Conservation (phyloP, 2,888 invertebrate genomes). For the Cataglyphis albicans region DNA sequence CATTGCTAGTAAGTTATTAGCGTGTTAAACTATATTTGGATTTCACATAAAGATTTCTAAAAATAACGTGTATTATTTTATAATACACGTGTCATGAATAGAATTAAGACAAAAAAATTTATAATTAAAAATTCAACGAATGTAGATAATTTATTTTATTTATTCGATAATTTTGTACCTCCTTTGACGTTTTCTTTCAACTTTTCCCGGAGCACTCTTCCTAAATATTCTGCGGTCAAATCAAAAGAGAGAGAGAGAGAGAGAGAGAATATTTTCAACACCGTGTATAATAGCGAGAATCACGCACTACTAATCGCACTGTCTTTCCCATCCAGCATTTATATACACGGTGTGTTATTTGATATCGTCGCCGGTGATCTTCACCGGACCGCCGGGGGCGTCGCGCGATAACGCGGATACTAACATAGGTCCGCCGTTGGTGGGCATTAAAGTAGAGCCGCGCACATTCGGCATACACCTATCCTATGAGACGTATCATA, state of each 20-base stretch:
- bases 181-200: too few species aligned
- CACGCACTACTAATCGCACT: conserved; percentile 52
- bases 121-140: neutral
- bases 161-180: conserved; percentile 9
- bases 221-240: neutral
- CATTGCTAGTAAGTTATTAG: neutral
- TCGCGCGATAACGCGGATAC: conserved; percentile 43
- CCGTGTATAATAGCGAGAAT: conserved; percentile 35
- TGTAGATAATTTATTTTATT: neutral
- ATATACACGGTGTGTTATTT: conserved; percentile 52
- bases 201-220: neutral
- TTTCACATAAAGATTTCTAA: neutral
- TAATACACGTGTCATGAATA: neutral
- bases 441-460: neutral
- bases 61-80: neutral
- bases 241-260: neutral
- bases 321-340: conserved; percentile 44
- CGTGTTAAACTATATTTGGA: neutral
- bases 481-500: neutral
- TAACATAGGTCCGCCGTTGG: neutral
- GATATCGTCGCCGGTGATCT: conserved; percentile 7
- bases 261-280: conserved; percentile 32
- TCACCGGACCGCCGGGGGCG: conserved; percentile 42
- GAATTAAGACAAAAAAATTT: neutral
- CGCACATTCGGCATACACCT: neutral